A percentile compares a stretch with the other conserved stretches of the same genome.
Evolutionary conservation across 2,797 vertebrate genomes (phyloP).

Genomic region (Crocodylus rhombifer): DNA sequence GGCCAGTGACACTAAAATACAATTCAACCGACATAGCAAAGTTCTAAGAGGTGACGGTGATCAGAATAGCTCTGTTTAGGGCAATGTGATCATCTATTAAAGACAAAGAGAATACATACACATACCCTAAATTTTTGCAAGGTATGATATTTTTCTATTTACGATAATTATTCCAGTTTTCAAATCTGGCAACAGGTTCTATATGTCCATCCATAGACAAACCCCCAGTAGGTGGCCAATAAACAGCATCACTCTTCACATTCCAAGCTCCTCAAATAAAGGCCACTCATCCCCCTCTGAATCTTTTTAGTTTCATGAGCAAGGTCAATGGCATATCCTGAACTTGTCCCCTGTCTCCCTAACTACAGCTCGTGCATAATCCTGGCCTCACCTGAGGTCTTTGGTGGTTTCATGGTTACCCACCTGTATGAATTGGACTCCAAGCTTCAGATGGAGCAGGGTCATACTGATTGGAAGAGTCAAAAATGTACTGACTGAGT

Average conservation of each 20-base stretch:
- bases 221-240: background rate
- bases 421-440: conserved; percentile 76
- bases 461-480: conserved; percentile 63
- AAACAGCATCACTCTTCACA: background rate
- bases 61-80: too few species aligned
- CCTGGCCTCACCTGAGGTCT: background rate
- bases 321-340: background rate
- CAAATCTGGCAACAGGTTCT: background rate
- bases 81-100: too few species aligned
- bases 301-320: background rate
- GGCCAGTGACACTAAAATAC: too few species aligned
- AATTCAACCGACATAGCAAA: too few species aligned
- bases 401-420: background rate
- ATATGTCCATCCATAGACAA: background rate
- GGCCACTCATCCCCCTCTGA: background rate
- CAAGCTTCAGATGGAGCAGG: conserved; percentile 31
- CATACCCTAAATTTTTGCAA: too few species aligned
- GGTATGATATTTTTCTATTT: too few species aligned
- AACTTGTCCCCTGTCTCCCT: background rate
- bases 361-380: background rate
- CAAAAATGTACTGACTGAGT: conserved; percentile 91
- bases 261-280: background rate
- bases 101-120: too few species aligned
- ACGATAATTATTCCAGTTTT: too few species aligned
- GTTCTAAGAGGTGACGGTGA: too few species aligned